Evolutionary conservation across 1,140 invertebrate genomes (phyloP).

Genomic region (Cecropterus lyciades): DNA sequence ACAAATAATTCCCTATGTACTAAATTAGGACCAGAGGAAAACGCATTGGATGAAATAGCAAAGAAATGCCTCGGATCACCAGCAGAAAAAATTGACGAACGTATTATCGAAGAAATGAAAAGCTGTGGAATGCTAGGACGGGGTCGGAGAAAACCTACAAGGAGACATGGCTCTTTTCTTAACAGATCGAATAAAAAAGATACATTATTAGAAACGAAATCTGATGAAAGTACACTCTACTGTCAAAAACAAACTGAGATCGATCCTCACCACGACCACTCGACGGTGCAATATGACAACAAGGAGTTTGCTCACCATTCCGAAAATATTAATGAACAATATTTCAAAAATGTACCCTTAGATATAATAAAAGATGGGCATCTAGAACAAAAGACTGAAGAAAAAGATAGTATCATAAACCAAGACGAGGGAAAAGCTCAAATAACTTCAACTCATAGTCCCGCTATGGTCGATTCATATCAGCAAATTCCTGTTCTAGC

Average conservation of each 20-base stretch:
- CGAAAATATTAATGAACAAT: neutral
- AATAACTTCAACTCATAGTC: neutral
- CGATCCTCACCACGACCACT: neutral
- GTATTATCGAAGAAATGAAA: slow-evolving; percentile 53
- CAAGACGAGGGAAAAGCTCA: neutral
- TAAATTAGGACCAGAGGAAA: slow-evolving; percentile 8
- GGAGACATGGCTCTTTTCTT: slow-evolving; percentile 5
- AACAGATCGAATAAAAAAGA: slow-evolving; percentile 13
- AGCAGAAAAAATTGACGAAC: slow-evolving; percentile 47
- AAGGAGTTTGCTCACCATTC: neutral
- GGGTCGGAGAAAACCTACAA: slow-evolving; percentile 9
- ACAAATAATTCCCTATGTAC: neutral
- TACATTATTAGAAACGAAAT: slow-evolving; percentile 6
- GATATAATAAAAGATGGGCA: neutral
- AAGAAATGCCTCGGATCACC: slow-evolving; percentile 49
- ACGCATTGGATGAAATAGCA: slow-evolving; percentile 47
- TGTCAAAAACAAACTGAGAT: slow-evolving; percentile 5
- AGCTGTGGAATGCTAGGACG: slow-evolving; percentile 39
- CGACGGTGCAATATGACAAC: neutral
- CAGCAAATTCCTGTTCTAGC: neutral
- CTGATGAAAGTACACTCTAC: slow-evolving; percentile 17
- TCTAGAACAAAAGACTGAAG: neutral
- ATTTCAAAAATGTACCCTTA: slow-evolving; percentile 19
- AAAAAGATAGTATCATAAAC: neutral
- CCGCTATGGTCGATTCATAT: neutral